Conservation (phyloP, 2,113 vertebrate genomes). For the Puntigrus tetrazona region DNA sequence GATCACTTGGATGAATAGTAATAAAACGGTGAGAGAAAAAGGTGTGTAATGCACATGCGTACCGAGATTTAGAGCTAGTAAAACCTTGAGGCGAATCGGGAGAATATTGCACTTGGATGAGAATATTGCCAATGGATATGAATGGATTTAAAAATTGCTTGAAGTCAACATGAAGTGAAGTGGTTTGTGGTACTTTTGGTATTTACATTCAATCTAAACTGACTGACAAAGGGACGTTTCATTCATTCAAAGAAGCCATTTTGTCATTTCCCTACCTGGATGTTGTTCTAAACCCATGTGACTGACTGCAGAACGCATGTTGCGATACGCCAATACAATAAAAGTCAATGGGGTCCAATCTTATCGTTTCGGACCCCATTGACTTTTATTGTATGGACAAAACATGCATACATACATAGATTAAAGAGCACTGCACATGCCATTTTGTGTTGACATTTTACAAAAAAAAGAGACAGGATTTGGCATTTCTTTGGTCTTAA, state of each 20-base stretch:
- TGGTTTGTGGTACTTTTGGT: neutral
- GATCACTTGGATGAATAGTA: slow-evolving; percentile 53
- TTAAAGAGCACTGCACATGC: neutral
- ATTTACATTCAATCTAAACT: neutral
- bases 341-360: neutral
- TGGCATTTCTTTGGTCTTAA: neutral
- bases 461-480: neutral
- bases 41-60: neutral
- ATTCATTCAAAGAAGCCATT: too few relatives aligned
- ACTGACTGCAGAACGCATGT: neutral
- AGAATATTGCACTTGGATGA: slow-evolving; percentile 17
- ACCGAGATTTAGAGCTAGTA: slow-evolving; percentile 28
- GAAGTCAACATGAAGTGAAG: neutral
- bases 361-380: neutral
- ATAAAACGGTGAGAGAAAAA: slow-evolving; percentile 28
- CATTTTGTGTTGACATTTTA: neutral
- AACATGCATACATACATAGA: too few relatives aligned
- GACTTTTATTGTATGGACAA: neutral
- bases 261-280: neutral
- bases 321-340: neutral
- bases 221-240: too few relatives aligned
- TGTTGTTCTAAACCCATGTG: neutral
- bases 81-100: slow-evolving; percentile 24
- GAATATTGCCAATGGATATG: neutral
- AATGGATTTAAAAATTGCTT: neutral